phyloP scores from a whole-genome alignment of 2,113 vertebrate genomes.

The Cichladusa arquata region DNA sequence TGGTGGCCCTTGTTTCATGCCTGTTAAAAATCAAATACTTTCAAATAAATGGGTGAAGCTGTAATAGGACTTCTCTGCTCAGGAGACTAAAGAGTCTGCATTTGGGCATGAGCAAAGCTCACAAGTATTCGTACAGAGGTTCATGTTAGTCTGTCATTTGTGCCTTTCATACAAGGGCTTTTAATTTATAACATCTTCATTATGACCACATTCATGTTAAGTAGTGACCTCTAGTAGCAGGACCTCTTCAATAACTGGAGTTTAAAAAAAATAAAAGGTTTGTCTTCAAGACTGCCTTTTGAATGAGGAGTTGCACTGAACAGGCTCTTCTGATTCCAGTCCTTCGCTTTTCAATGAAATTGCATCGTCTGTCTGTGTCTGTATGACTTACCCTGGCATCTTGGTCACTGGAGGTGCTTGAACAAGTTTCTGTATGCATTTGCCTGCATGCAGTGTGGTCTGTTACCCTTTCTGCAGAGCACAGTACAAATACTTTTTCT shows the following conservation, averaged over 20 bases:
- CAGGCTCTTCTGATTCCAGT: conserved; percentile 46
- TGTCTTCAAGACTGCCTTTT: neutral
- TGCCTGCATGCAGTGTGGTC: conserved; percentile 30
- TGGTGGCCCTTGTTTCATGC: neutral
- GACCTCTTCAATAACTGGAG: neutral
- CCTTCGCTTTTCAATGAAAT: neutral
- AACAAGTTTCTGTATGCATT: neutral
- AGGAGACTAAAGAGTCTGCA: neutral
- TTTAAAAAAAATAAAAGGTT: neutral
- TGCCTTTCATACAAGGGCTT: neutral
- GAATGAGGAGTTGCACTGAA: conserved; percentile 48
- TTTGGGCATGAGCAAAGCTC: neutral
- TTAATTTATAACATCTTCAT: neutral
- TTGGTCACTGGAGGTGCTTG: neutral
- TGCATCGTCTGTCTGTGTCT: neutral
- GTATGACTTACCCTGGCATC: neutral
- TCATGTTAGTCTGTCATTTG: neutral
- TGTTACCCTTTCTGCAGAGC: neutral
- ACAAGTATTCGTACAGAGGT: neutral
- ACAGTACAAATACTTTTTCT: neutral
- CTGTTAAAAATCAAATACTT: neutral
- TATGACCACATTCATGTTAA: neutral
- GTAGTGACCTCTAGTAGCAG: neutral
- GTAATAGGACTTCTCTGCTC: neutral
- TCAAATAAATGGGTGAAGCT: neutral